Conservation (phyloP, 2,797 vertebrate species). For the Perdix hodgsoniae region DNA sequence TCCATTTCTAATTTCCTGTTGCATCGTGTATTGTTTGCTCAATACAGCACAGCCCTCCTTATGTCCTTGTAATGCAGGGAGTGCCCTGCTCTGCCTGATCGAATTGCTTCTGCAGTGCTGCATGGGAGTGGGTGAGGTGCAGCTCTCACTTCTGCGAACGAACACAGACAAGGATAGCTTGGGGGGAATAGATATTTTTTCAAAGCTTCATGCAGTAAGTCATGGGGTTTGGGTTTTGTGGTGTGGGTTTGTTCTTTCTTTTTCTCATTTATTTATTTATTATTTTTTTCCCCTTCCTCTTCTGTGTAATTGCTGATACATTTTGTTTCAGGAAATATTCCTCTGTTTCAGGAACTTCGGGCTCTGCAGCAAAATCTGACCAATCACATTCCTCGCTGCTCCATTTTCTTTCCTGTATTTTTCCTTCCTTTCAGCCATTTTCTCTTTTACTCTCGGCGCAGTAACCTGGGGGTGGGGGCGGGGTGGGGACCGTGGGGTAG, state of each 20-base stretch:
- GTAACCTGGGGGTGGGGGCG: background rate
- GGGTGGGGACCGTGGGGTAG: fast-evolving
- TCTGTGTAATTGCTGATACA: fast-evolving
- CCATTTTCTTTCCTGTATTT: slow-evolving; percentile 53
- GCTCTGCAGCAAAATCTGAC: slow-evolving; percentile 70
- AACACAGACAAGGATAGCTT: background rate
- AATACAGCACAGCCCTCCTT: fast-evolving
- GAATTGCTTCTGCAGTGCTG: fast-evolving
- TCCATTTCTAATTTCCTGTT: fast-evolving
- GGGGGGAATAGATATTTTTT: background rate
- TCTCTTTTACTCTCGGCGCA: background rate
- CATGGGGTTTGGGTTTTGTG: fast-evolving
- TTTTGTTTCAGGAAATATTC: background rate
- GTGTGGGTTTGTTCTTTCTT: too few relatives aligned
- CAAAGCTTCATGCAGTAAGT: background rate
- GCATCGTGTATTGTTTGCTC: fast-evolving
- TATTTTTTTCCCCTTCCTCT: background rate
- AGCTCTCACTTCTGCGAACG: background rate
- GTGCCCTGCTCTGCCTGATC: background rate
- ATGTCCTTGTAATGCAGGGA: background rate
- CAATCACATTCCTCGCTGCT: slow-evolving; percentile 23
- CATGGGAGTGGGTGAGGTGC: fast-evolving
- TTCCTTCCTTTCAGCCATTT: slow-evolving; percentile 66
- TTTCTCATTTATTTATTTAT: too few relatives aligned
- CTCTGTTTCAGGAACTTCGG: background rate